These are phyloP conservation scores for Tethea ocularis DNA, from an alignment of 2,888 invertebrate species.

Conservation along the genomic window DNA sequence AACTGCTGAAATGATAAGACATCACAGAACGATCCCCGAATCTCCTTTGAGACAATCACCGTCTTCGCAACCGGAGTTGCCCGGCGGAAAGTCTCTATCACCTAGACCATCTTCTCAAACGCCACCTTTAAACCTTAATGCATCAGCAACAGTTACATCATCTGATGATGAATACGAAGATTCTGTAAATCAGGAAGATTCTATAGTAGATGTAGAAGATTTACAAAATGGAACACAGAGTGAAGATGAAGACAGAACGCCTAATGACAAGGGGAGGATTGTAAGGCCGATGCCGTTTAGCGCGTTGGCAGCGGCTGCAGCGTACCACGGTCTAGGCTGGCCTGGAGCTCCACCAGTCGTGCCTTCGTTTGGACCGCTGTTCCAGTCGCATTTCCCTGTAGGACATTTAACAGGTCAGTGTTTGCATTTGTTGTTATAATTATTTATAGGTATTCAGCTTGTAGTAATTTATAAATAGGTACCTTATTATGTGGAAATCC, in stretches of 20 bases:
- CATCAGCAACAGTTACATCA: constrained; percentile 76
- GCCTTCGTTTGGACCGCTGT: constrained; percentile 86
- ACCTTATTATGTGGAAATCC: neutral
- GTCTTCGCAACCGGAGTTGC: constrained; percentile 73
- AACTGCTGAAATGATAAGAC: constrained; percentile 77
- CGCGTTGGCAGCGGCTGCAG: constrained; percentile 86
- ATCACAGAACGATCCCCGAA: constrained; percentile 79
- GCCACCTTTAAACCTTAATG: constrained; percentile 76
- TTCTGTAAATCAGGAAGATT: constrained; percentile 87
- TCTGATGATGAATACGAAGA: constrained; percentile 87
- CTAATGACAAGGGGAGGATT: constrained; percentile 65
- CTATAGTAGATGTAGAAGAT: constrained; percentile 92
- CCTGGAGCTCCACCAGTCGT: constrained; percentile 82
- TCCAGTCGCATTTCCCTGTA: constrained; percentile 86
- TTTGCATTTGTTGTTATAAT: constrained; percentile 19
- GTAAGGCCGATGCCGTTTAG: constrained; percentile 91
- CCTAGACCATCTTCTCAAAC: constrained; percentile 73
- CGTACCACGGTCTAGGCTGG: constrained; percentile 86
- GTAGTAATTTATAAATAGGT: constrained; percentile 2
- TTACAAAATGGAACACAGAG: constrained; percentile 83
- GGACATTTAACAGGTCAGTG: constrained; percentile 74
- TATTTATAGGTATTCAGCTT: constrained; percentile 9
- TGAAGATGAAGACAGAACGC: constrained; percentile 74
- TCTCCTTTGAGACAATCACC: constrained; percentile 78
- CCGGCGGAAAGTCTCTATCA: constrained; percentile 69